Conservation (phyloP, 2,797 vertebrate genomes). For the Anomalospiza imberbis region DNA sequence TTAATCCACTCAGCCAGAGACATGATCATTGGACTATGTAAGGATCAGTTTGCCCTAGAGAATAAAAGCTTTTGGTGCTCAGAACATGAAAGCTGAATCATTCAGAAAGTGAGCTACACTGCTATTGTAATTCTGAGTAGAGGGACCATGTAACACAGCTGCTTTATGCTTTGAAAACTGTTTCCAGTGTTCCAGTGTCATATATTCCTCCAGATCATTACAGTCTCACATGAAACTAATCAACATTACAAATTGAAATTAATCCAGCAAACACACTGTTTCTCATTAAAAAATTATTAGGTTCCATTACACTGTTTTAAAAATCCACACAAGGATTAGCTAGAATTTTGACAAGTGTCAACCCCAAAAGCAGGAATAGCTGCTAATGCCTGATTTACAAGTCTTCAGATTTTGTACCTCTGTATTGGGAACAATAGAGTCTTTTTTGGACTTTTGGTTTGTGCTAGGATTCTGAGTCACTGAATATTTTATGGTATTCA, state of each 20-base stretch:
- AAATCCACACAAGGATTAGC: neutral
- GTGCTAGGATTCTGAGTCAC: constrained; percentile 70
- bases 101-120: constrained; percentile 1
- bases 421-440: constrained; percentile 34
- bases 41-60: neutral
- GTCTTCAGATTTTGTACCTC: constrained; percentile 25
- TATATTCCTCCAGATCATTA: constrained; percentile 36
- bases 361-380: neutral
- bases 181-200: constrained; percentile 1
- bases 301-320: constrained; percentile 32
- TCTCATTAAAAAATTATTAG: constrained; percentile 39
- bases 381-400: neutral
- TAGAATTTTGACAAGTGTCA: constrained; percentile 29
- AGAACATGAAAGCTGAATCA: constrained; percentile 12
- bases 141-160: constrained; percentile 8
- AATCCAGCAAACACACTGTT: constrained; percentile 27
- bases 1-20: neutral
- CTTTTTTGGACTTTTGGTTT: constrained; percentile 58
- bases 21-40: neutral
- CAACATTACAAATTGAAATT: constrained; percentile 51
- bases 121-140: constrained; percentile 41
- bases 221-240: constrained; percentile 29
- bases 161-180: neutral
- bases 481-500: constrained; percentile 69
- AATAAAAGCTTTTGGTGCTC: constrained; percentile 23